Base-by-base conservation (phyloP, 2,113 vertebrate genomes). In the Antidorcas marsupialis region DNA sequence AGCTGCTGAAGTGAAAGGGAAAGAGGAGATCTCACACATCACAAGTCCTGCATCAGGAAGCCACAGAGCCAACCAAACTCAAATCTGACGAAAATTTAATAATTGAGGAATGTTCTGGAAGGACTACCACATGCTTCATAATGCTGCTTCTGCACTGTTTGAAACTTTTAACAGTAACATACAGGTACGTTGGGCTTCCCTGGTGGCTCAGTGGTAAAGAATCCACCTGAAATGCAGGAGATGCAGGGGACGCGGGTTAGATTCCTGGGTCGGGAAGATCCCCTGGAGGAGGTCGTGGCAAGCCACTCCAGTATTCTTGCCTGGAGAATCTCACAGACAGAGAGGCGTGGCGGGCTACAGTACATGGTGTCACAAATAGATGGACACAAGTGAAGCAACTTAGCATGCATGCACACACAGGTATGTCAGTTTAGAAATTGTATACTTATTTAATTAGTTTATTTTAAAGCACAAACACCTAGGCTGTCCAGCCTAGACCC, bases 1-100 rank as follows among this genome's bases (percentile, higher is more conserved):
- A 76, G 15, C 25, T 62, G 21, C 47, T 23, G 5, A 11, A 3
- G 27, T 33, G 1, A 21, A 25, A 76, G 53, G 4, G 16, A 7
- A 55, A 16, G 4, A 27, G 47, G 57, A 13, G 30, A 3, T 15
- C 21, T 47, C 27, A 7, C 1, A 0, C 9, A 19, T 55, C 23
- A 36, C 39, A n/a, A 50, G 71, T 30, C 14, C 39, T 5, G 16
- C 10, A 27, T 28, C 86, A 17, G 30, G 50, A 90, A 39, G 47
- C 33, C n/a, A 53, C 6, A 3, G 2, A 12, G 21, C 33, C 47
- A 81, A 43, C 43, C 81, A 59, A 27, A 92, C 28, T 83, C n/a
- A 53, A 36, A 28, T 6, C 14, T 62, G 53, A 95, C 2, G 2
- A 87, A 62, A 47, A 39, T 4, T 17, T 39, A 17, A 43, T 3